Evolutionary conservation across 2,113 vertebrate genomes (phyloP).

Genomic region (Genyomyrus donnyi): DNA sequence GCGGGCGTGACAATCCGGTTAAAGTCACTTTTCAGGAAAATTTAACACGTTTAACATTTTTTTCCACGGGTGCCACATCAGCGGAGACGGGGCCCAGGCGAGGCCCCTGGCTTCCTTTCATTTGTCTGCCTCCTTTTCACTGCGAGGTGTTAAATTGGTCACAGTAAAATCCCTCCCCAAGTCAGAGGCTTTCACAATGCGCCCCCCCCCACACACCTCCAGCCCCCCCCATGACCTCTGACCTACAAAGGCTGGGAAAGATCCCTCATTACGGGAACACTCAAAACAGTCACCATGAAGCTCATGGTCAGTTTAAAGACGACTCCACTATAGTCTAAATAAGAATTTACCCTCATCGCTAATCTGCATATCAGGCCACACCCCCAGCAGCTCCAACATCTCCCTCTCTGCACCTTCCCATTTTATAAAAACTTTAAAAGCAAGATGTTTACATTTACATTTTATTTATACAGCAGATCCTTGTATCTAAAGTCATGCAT

Average conservation of each 20-base stretch:
- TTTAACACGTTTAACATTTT: not conserved
- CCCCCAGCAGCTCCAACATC: not conserved
- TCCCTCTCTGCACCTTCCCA: not conserved
- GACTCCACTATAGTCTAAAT: not conserved
- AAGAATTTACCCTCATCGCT: not conserved
- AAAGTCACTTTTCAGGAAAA: not conserved
- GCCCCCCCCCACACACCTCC: constrained; percentile 20
- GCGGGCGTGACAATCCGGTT: not conserved
- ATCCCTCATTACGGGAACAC: not conserved
- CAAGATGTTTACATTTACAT: not conserved
- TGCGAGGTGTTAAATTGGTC: constrained; percentile 46
- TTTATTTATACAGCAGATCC: not conserved
- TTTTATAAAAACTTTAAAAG: not conserved
- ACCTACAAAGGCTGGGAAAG: constrained; percentile 38
- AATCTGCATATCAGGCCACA: not conserved
- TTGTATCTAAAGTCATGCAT: not conserved
- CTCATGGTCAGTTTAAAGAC: not conserved
- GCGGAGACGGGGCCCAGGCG: not conserved
- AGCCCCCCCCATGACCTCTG: not conserved
- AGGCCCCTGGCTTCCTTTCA: constrained; percentile 39
- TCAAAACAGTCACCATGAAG: not conserved
- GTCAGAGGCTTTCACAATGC: constrained; percentile 19
- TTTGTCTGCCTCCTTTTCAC: constrained; percentile 44
- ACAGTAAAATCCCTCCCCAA: constrained; percentile 39
- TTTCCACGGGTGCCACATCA: not conserved